Percentiles rank a stretch among this genome's conserved stretches.
These are phyloP conservation scores for Ciconia stormi DNA, from an alignment of 2,113 vertebrate species.

Conservation along the genomic window DNA sequence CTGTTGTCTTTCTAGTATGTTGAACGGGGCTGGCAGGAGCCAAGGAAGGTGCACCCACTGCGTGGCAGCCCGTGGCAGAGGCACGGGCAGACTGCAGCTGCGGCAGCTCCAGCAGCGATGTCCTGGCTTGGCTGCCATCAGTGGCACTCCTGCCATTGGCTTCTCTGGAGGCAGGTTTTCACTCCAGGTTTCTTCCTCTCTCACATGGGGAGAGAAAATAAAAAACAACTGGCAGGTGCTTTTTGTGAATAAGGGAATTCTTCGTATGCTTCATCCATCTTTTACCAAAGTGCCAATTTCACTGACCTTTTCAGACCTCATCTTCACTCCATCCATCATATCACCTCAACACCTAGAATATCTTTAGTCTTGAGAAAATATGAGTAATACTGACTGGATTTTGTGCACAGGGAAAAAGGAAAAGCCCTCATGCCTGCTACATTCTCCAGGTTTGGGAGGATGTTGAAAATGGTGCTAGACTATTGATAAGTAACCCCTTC, in stretches of 20 bases:
- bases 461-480: background rate
- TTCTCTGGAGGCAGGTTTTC: background rate
- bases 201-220: background rate
- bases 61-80: background rate
- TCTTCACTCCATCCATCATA: background rate
- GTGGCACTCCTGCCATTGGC: background rate
- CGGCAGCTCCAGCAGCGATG: background rate
- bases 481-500: background rate
- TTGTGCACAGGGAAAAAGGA: background rate
- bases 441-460: background rate
- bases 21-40: background rate
- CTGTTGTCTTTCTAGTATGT: background rate
- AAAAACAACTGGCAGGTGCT: background rate
- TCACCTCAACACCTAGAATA: background rate
- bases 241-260: background rate
- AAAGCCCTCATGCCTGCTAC: background rate
- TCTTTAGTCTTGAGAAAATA: background rate
- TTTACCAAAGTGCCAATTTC: background rate
- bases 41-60: fast-evolving
- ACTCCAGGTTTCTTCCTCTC: background rate
- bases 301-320: background rate
- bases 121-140: background rate
- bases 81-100: background rate
- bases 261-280: background rate
- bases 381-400: background rate